phyloP scores from a whole-genome alignment of 2,797 vertebrate species.

The Pseudotriccus pelzelni region DNA sequence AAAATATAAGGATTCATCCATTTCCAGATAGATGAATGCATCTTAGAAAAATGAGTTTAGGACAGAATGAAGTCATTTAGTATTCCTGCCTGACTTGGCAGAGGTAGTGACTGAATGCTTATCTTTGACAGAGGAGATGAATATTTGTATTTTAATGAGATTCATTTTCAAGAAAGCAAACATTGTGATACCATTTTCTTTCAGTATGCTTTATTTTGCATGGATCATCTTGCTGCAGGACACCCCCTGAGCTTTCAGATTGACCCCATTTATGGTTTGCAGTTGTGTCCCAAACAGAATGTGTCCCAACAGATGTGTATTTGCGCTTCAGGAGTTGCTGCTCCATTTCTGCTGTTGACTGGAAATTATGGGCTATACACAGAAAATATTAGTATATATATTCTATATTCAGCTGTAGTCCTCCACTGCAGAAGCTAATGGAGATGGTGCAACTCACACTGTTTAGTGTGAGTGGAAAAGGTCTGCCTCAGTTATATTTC shows the following conservation, averaged over 20 bases:
- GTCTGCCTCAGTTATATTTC: not conserved
- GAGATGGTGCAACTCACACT: not conserved
- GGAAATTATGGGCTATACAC: not conserved
- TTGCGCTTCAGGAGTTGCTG: not conserved
- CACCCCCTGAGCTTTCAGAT: not conserved
- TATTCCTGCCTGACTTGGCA: constrained; percentile 37
- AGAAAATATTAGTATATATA: not conserved
- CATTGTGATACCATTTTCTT: constrained; percentile 53
- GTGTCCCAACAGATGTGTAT: not conserved
- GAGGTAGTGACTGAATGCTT: constrained; percentile 23
- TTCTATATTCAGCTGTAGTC: not conserved
- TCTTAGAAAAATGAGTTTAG: not conserved
- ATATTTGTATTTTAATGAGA: constrained; percentile 39
- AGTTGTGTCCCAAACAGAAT: not conserved
- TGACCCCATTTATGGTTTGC: constrained; percentile 29
- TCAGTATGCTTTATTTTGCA: constrained; percentile 44
- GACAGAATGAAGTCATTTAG: not conserved
- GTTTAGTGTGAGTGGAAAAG: not conserved
- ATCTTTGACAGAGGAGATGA: constrained; percentile 20
- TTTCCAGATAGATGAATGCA: not conserved
- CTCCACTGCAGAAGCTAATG: not conserved
- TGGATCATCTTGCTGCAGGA: constrained; percentile 2
- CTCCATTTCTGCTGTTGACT: not conserved
- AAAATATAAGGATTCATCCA: not conserved
- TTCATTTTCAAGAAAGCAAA: constrained; percentile 48